Percentiles rank a stretch among this genome's conserved stretches.
These are phyloP conservation scores for Pentalonia nigronervosa DNA, from an alignment of 1,140 invertebrate species.

Conservation along the genomic window DNA sequence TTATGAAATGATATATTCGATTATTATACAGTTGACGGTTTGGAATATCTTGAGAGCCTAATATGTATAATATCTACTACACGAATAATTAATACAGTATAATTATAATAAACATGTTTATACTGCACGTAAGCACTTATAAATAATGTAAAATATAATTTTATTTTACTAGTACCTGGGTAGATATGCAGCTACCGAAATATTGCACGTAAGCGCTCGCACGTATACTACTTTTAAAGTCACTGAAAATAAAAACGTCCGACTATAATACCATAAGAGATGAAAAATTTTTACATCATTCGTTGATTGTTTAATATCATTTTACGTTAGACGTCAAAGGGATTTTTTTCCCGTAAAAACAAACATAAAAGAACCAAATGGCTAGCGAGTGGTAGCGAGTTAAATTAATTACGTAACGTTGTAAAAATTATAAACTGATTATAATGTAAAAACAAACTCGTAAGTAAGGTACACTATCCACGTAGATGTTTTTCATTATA, in stretches of 20 bases:
- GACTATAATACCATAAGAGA: background rate
- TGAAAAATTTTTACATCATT: background rate
- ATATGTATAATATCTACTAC: background rate
- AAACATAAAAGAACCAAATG: background rate
- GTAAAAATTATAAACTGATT: slow-evolving; percentile 24
- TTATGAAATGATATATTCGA: too few species aligned
- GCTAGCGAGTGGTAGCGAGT: background rate
- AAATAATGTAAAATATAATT: background rate
- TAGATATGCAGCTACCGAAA: background rate
- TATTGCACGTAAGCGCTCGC: background rate
- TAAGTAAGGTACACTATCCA: too few species aligned
- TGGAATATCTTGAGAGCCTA: background rate
- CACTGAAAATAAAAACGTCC: background rate
- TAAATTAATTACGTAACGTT: slow-evolving; percentile 1
- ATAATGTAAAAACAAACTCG: background rate
- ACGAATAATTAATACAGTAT: background rate
- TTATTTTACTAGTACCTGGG: background rate
- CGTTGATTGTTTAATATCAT: slow-evolving; percentile 28
- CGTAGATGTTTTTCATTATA: background rate
- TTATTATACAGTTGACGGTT: background rate
- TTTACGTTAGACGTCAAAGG: slow-evolving; percentile 22
- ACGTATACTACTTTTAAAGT: background rate
- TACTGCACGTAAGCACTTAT: background rate
- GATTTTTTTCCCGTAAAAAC: background rate
- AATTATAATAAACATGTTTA: background rate